Evolutionary conservation across 2,888 invertebrate genomes (phyloP).

Genomic region (Oligia strigilis): DNA sequence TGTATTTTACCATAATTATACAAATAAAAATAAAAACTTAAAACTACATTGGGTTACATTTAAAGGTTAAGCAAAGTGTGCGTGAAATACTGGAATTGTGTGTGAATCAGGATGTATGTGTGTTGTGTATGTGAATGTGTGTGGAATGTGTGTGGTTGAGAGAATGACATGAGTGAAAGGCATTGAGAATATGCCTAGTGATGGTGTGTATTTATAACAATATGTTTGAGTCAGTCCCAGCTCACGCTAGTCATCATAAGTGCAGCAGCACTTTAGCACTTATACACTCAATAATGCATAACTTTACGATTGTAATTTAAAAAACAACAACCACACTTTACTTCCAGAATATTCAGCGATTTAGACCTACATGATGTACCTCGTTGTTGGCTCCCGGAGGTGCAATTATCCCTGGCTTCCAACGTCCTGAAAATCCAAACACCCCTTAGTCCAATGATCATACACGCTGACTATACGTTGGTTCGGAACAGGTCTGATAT

Average conservation of each 20-base stretch:
- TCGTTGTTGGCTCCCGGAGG: slow-evolving; percentile 67
- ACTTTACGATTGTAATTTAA: not conserved
- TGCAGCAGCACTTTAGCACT: not conserved
- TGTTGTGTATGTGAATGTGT: too few species aligned
- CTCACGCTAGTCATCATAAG: not conserved
- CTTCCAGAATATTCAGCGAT: slow-evolving; percentile 74
- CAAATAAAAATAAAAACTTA: too few species aligned
- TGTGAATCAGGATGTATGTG: too few species aligned
- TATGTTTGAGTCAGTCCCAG: not conserved
- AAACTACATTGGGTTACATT: too few species aligned
- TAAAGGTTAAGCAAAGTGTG: too few species aligned
- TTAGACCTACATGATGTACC: slow-evolving; percentile 73
- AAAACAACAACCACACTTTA: not conserved
- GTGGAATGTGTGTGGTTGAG: too few species aligned
- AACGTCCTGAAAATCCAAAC: slow-evolving; percentile 76
- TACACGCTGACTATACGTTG: slow-evolving; percentile 74
- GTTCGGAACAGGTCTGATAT: slow-evolving; percentile 76
- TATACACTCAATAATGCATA: not conserved
- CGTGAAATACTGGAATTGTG: too few species aligned
- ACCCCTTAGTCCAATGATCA: slow-evolving; percentile 74
- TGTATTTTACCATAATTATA: too few species aligned
- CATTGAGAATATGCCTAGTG: too few species aligned
- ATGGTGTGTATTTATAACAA: too few species aligned
- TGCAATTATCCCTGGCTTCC: slow-evolving; percentile 72
- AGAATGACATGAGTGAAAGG: too few species aligned